phyloP scores from a whole-genome alignment of 37 sponge, comb jelly and placozoan species.

The Petrosia ficiformis region DNA sequence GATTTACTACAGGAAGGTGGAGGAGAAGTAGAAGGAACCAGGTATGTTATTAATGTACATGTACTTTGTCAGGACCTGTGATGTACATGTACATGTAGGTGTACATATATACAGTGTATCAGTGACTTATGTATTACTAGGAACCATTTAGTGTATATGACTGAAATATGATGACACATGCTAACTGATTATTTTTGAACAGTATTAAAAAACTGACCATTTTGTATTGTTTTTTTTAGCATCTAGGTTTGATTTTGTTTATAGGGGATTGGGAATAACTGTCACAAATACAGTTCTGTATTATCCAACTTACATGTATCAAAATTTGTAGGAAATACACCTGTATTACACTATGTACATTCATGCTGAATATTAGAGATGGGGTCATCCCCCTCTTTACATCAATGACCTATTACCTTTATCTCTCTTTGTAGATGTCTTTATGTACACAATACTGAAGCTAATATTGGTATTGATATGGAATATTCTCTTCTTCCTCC shows the following conservation, averaged over 20 bases:
- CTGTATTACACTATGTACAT: background rate
- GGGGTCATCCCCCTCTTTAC: too few relatives aligned
- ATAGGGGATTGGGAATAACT: background rate
- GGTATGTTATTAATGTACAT: background rate
- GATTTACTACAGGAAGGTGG: slow-evolving; percentile 1
- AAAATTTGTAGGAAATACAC: background rate
- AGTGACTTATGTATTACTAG: too few relatives aligned
- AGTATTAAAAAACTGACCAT: too few relatives aligned
- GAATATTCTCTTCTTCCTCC: slow-evolving; percentile 26
- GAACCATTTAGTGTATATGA: too few relatives aligned
- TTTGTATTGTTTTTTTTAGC: background rate
- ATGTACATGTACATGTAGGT: slow-evolving; percentile 1
- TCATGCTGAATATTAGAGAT: too few relatives aligned
- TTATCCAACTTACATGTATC: background rate
- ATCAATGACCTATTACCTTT: too few relatives aligned
- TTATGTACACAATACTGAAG: slow-evolving; percentile 21
- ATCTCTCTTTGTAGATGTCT: background rate
- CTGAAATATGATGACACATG: too few relatives aligned
- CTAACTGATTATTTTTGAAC: too few relatives aligned
- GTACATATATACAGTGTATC: too few relatives aligned
- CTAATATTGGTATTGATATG: slow-evolving; percentile 14
- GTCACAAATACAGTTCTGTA: background rate
- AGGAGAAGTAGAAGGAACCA: background rate
- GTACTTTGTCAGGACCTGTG: background rate
- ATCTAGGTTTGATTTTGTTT: background rate